Evolutionary conservation across 2,888 invertebrate genomes (phyloP), one percentile per base, ranked within the genome.

Genomic region (Julus scanicus): DNA sequence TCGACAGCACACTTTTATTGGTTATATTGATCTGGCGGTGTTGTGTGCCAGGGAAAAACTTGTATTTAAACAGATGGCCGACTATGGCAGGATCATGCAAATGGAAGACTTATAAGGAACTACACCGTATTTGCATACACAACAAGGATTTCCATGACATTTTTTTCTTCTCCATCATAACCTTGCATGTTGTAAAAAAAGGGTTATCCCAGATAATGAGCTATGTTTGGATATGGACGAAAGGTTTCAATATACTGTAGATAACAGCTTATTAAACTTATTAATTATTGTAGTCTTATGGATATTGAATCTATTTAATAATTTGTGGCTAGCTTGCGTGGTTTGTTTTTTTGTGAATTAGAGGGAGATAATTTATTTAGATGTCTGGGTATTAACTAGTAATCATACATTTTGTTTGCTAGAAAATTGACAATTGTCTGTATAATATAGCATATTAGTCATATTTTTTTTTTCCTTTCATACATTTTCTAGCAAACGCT

Each of bases 11-110:
- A n/a, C 63, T 63, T 63, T 63, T 63, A 63, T 63, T 63, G 63
- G 63, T 17, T 63, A n/a, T 63, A 63, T 63, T 63, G 63, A 63
- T 63, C 63, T 63, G 63, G 63, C 63, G 63, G 63, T 17, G 63
- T 4, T 63, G 63, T n/a, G 63, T n/a, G 63, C 63, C 63, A 63
- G 63, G 63, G 63, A 63, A 63, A 63, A 63, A 63, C n/a, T 63
- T 63, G 63, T 63, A 63, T 63, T 63, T 63, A 63, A n/a, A 63
- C 63, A 63, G 63, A 63, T 63, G 63, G 63, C 63, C 63, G 63
- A 17, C 20, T 63, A 63, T 63, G 63, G 63, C 63, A 63, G 63
- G 63, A 63, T 63, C 63, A 63, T 63, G 63, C 17, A 63, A 63
- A 63, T 63, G 63, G 63, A 63, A 63, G 63, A 63, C 63, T 63